Evolutionary conservation across 2,797 vertebrate genomes (phyloP), one percentile per base, ranked within the genome.

Genomic region (Xenentodon cancila): DNA sequence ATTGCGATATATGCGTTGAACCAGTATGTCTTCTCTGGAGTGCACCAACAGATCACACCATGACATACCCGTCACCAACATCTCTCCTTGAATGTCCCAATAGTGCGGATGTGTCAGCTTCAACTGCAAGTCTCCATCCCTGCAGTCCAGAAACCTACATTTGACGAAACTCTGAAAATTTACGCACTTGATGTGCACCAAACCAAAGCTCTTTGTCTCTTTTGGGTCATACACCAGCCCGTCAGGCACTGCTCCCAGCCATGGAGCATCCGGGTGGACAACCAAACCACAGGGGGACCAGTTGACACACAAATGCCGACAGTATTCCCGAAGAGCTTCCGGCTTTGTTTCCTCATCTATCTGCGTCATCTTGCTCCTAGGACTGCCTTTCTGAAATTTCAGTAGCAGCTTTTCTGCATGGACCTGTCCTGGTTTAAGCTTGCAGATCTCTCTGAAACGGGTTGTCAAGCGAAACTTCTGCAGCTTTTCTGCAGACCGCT

Each of bases 1-100:
- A 58, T 88, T 60, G 43, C 76, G 43, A 69, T 85, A 88, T 37
- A 89, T 73, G 18, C 84, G 72, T 15, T 84, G 82, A 25, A 87
- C 80, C 44, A 89, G 59, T 0, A 85, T 45, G 75, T 82, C 63
- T 42, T 77, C 62, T 19, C 21, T 47, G 49, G 81, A 68, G 32
- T 68, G 19, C 53, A 87, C 7, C 13, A 87, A 7, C 27, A 89
- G 64, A 58, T 89, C 83, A 17, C 89, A 88, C 83, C 86, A 88
- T 0, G 68, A 40, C 0, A 21, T 61, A 3, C 87, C 82, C 0
- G 83, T 72, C 25, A 89, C 64, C 79, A 87, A 71, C 75, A 88
- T 71, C 82, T 89, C 76, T 43, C 66, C 87, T 22, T 88, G 83
- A 16, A 89, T 72, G 18, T 82, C 48, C 81, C 81, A 84, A 19